Conservation (phyloP, 2,113 vertebrate genomes). For the Thunnus thynnus region DNA sequence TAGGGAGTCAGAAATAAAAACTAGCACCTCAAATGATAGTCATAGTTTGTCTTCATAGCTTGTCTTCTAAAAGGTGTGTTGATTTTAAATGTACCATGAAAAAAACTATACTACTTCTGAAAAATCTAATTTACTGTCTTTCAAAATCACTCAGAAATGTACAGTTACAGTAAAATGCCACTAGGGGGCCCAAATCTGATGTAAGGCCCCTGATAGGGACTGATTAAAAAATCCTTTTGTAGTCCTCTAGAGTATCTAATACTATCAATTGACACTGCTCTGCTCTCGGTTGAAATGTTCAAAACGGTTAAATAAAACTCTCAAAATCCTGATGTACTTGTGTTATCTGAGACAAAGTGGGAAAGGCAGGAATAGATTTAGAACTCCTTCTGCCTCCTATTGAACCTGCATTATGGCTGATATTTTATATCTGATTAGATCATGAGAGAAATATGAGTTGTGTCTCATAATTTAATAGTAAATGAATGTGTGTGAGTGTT, state of each 20-base stretch:
- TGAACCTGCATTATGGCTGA: neutral
- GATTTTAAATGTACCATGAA: too few species aligned
- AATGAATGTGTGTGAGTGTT: neutral
- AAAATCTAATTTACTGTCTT: neutral
- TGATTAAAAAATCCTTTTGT: slow-evolving; percentile 40
- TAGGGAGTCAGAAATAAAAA: neutral
- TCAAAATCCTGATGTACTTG: slow-evolving; percentile 13
- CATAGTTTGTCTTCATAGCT: too few species aligned
- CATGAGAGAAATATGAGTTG: neutral
- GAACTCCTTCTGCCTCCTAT: neutral
- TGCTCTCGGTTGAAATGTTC: slow-evolving; percentile 5
- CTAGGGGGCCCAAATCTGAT: slow-evolving; percentile 38
- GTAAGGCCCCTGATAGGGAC: neutral
- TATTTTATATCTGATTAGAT: neutral
- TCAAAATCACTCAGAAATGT: neutral
- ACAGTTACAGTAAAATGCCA: slow-evolving; percentile 17
- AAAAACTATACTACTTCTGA: neutral
- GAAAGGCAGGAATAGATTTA: neutral
- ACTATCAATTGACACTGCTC: neutral
- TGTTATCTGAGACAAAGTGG: slow-evolving; percentile 4
- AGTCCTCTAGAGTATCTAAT: neutral
- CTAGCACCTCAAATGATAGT: neutral
- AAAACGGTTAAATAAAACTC: slow-evolving; percentile 1
- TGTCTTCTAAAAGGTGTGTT: too few species aligned
- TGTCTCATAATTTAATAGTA: neutral